phyloP scores from a whole-genome alignment of 2,113 vertebrate genomes.

The Psilopsiagon aymara region DNA sequence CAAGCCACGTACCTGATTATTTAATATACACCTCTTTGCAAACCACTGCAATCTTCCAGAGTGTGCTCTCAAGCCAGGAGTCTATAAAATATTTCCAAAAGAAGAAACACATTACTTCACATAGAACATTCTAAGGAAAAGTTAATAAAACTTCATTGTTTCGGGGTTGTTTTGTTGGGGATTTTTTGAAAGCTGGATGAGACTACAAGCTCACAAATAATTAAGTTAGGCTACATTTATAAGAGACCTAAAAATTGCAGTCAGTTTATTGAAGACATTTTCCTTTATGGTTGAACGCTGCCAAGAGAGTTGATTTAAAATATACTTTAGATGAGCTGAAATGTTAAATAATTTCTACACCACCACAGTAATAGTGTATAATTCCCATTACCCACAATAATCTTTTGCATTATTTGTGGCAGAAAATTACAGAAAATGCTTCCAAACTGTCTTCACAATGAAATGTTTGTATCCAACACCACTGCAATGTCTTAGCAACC shows the following conservation, averaged over 20 bases:
- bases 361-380: background rate
- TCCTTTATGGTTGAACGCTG: background rate
- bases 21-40: constrained; percentile 82
- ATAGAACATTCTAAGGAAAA: background rate
- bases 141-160: background rate
- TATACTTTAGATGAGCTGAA: background rate
- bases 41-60: constrained; percentile 86
- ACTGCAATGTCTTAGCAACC: background rate
- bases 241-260: background rate
- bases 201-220: background rate
- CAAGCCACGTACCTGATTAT: constrained; percentile 77
- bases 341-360: background rate
- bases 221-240: background rate
- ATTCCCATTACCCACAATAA: background rate
- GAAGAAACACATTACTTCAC: background rate
- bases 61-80: constrained; percentile 89
- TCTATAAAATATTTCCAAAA: constrained; percentile 77
- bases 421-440: background rate
- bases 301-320: background rate
- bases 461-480: background rate
- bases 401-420: background rate
- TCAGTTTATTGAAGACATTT: background rate
- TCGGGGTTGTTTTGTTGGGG: background rate
- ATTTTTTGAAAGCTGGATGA: background rate
- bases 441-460: background rate